phyloP scores from a whole-genome alignment of 1,140 invertebrate species.

The Solenopsis invicta region DNA sequence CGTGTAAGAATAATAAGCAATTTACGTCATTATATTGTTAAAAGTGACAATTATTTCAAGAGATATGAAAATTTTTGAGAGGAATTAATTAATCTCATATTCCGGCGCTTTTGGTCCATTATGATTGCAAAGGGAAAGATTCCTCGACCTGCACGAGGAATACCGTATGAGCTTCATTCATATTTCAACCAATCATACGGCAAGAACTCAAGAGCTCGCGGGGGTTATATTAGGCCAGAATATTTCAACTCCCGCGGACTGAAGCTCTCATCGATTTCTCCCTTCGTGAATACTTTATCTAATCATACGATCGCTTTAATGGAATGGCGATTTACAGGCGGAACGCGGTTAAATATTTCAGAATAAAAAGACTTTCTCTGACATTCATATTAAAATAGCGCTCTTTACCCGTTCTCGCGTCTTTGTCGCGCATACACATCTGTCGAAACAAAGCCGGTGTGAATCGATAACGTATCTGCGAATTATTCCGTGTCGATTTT shows the following conservation, averaged over 20 bases:
- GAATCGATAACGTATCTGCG: conserved; percentile 39
- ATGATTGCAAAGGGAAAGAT: neutral
- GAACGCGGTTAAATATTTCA: neutral
- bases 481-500: conserved; percentile 29
- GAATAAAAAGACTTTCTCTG: conserved; percentile 42
- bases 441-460: neutral
- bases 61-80: conserved; percentile 2
- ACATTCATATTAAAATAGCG: conserved; percentile 17
- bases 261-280: conserved; percentile 45
- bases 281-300: conserved; percentile 52
- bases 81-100: conserved; percentile 27
- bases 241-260: conserved; percentile 31
- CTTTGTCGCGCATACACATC: neutral
- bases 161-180: neutral
- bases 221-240: conserved; percentile 31
- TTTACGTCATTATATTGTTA: neutral
- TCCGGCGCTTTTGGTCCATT: neutral
- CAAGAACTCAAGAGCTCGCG: conserved; percentile 8
- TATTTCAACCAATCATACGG: conserved; percentile 37
- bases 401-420: neutral
- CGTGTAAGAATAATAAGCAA: neutral
- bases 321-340: conserved; percentile 10
- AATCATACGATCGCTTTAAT: conserved; percentile 42
- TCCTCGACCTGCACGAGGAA: conserved; percentile 1
- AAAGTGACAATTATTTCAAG: neutral